Conservation (phyloP, 2,113 vertebrate genomes). For the Eidolon helvum region DNA sequence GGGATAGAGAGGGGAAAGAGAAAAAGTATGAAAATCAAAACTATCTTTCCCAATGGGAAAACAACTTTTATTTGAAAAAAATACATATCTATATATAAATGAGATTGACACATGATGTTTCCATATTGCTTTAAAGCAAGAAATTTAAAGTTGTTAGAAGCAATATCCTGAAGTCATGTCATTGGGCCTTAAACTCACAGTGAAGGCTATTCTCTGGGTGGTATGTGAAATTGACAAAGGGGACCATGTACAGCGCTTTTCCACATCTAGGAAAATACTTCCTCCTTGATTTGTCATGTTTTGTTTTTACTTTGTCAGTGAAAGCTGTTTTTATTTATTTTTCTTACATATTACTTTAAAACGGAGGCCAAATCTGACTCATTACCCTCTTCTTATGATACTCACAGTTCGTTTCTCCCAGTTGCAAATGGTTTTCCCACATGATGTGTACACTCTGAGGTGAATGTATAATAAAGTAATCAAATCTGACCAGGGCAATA, state of each 20-base stretch:
- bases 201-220: not conserved
- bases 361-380: not conserved
- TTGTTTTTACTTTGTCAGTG: not conserved
- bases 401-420: slow-evolving; percentile 50
- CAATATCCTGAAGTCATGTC: not conserved
- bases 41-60: not conserved
- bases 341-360: slow-evolving; percentile 20
- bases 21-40: not conserved
- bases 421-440: slow-evolving; percentile 58
- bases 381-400: not conserved
- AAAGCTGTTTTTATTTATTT: slow-evolving; percentile 5
- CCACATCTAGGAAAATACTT: not conserved
- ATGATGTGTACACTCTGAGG: not conserved
- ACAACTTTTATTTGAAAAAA: not conserved
- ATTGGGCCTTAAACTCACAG: not conserved
- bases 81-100: not conserved
- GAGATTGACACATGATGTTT: not conserved
- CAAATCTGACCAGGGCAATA: not conserved
- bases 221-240: not conserved
- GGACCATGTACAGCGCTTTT: not conserved
- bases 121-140: not conserved
- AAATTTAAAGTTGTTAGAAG: slow-evolving; percentile 12
- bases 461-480: slow-evolving; percentile 36
- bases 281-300: not conserved
- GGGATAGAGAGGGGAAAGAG: not conserved